Percentiles rank a stretch among this genome's conserved stretches.
Evolutionary conservation across 2,888 invertebrate genomes (phyloP).

Genomic region (Trachelus stipa): DNA sequence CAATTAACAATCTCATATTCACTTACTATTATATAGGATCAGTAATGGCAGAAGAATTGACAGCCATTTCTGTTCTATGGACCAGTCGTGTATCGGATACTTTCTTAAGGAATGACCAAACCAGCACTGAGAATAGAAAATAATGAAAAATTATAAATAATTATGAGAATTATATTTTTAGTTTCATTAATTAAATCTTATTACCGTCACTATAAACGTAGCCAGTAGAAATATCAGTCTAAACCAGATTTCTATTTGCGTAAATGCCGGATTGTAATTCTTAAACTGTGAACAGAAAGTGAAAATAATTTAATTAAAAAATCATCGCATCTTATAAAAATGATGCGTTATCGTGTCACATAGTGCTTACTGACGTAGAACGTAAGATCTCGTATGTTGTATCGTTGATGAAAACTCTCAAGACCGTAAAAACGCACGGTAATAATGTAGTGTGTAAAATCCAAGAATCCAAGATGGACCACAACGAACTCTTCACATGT

Average conservation of each 20-base stretch:
- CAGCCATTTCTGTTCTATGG: conserved; percentile 98
- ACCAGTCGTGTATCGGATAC: conserved; percentile 93
- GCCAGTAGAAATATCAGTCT: conserved; percentile 91
- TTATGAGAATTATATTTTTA: not conserved
- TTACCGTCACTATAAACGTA: conserved; percentile 89
- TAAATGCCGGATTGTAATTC: conserved; percentile 95
- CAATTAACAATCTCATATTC: conserved; percentile 2
- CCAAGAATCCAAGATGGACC: conserved; percentile 88
- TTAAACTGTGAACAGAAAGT: conserved; percentile 81
- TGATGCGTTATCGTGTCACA: conserved; percentile 10
- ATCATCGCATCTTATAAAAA: conserved; percentile 7
- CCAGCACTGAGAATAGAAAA: conserved; percentile 81
- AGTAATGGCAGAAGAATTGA: conserved; percentile 87
- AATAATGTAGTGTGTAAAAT: conserved; percentile 89
- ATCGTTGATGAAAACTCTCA: conserved; percentile 85
- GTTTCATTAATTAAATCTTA: conserved; percentile 54
- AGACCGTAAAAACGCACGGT: conserved; percentile 87
- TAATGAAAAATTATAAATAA: conserved; percentile 12
- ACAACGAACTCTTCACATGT: conserved; percentile 89
- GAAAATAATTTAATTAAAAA: conserved; percentile 13
- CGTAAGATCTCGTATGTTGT: conserved; percentile 84
- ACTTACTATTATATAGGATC: conserved; percentile 91
- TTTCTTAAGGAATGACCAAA: conserved; percentile 89
- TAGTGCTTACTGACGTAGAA: conserved; percentile 81
- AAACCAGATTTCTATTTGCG: conserved; percentile 98